These are phyloP conservation scores for Antheraea assamensis DNA, from an alignment of 2,888 invertebrate genomes.

Conservation along the genomic window DNA sequence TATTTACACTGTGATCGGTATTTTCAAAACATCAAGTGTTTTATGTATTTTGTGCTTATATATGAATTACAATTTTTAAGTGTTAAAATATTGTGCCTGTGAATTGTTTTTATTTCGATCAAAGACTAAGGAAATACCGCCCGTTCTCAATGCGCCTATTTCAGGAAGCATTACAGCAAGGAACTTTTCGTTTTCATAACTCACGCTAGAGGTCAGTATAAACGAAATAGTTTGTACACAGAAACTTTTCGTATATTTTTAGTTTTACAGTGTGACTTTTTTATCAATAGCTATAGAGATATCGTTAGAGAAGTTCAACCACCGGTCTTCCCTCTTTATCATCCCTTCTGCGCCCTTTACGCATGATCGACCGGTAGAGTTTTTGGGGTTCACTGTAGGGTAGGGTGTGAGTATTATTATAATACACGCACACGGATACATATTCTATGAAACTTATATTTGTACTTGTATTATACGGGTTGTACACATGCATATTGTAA, in stretches of 20 bases:
- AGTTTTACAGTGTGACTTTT: constrained; percentile 23
- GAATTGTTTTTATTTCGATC: constrained; percentile 73
- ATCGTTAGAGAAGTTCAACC: constrained; percentile 68
- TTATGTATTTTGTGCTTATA: constrained; percentile 51
- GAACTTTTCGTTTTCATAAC: constrained; percentile 77
- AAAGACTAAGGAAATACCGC: constrained; percentile 71
- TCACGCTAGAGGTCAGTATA: constrained; percentile 80
- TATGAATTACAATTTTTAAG: constrained; percentile 49
- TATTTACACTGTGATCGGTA: constrained; percentile 72
- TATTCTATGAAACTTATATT: neutral
- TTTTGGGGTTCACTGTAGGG: constrained; percentile 75
- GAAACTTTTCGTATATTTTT: constrained; percentile 27
- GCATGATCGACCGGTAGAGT: constrained; percentile 81
- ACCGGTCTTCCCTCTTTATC: constrained; percentile 78
- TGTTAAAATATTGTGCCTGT: constrained; percentile 56
- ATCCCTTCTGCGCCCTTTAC: constrained; percentile 82
- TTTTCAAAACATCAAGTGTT: constrained; percentile 57
- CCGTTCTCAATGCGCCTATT: constrained; percentile 70
- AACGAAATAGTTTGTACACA: constrained; percentile 33
- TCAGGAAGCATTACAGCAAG: constrained; percentile 78
- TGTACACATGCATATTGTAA: constrained; percentile 4
- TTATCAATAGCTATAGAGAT: constrained; percentile 45
- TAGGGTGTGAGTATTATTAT: constrained; percentile 67
- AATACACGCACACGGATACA: constrained; percentile 1
- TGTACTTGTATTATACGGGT: neutral